Evolutionary conservation across 2,888 invertebrate species (phyloP).

Genomic region (Nemurella pictetii): DNA sequence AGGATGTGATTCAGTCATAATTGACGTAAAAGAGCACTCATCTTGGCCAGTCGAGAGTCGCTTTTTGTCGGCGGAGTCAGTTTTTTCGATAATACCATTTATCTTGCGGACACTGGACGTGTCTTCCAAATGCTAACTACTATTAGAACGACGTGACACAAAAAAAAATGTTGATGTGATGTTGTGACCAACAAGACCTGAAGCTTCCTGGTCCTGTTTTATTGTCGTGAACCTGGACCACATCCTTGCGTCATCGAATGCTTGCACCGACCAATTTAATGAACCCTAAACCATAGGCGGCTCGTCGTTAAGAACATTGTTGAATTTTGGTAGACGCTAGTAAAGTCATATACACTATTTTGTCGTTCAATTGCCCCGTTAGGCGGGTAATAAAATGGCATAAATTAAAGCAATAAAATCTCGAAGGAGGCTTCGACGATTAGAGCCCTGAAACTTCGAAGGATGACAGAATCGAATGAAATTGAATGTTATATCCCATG

Average conservation of each 20-base stretch:
- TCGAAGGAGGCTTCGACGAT: background rate
- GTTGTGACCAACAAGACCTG: conserved; percentile 15
- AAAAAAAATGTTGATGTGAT: conserved; percentile 11
- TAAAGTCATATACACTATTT: too few species aligned
- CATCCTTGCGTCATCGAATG: background rate
- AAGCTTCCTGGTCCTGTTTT: conserved; percentile 25
- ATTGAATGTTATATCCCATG: background rate
- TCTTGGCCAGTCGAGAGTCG: conserved; percentile 15
- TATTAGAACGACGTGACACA: background rate
- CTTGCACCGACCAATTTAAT: background rate
- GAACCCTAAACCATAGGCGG: background rate
- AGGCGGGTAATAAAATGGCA: background rate
- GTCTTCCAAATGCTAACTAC: conserved; percentile 19
- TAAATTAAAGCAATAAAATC: background rate
- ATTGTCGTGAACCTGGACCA: background rate
- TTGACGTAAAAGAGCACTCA: conserved; percentile 29
- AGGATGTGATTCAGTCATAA: conserved; percentile 25
- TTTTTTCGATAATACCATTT: conserved; percentile 25
- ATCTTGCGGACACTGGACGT: conserved; percentile 22
- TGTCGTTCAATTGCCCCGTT: background rate
- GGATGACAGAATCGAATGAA: background rate
- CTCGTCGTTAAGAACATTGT: background rate
- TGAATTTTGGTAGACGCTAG: background rate
- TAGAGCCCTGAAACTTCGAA: background rate
- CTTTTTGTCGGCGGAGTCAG: background rate